A percentile compares a stretch with the other conserved stretches of the same genome.
Evolutionary conservation across 1,140 invertebrate species (phyloP).

Genomic region (Drosophila repleta): DNA sequence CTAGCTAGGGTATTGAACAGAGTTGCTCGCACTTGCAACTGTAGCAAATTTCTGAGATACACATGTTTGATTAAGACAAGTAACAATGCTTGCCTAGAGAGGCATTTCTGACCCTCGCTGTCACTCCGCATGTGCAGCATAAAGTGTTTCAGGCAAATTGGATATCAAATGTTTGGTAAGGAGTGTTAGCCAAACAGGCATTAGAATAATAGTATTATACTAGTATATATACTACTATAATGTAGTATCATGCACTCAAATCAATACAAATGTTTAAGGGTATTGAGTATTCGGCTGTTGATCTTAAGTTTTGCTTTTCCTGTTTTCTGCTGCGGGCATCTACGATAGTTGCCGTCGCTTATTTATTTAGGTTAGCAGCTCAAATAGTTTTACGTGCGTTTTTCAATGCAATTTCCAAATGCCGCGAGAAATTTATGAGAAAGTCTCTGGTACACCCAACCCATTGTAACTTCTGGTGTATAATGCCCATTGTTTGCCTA

Average conservation of each 20-base stretch:
- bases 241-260: no score
- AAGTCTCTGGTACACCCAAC: slow-evolving; percentile 12
- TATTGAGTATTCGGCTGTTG: not conserved
- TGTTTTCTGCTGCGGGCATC: slow-evolving; percentile 22
- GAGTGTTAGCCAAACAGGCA: no score
- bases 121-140: no score
- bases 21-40: no score
- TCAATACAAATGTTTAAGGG: not conserved
- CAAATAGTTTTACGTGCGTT: slow-evolving; percentile 79
- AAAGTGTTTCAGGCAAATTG: no score
- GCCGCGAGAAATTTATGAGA: slow-evolving; percentile 68
- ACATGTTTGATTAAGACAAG: not conserved
- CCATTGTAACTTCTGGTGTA: slow-evolving; percentile 24
- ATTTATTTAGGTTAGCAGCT: slow-evolving; percentile 81
- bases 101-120: no score
- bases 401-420: slow-evolving; percentile 71
- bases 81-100: not conserved
- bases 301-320: not conserved
- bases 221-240: no score
- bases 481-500: slow-evolving; percentile 65
- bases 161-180: no score
- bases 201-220: no score
- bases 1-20: not conserved
- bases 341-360: slow-evolving; percentile 39
- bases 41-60: no score